Conservation (phyloP, 2,113 vertebrate genomes). For the Atherinomorus stipes region DNA sequence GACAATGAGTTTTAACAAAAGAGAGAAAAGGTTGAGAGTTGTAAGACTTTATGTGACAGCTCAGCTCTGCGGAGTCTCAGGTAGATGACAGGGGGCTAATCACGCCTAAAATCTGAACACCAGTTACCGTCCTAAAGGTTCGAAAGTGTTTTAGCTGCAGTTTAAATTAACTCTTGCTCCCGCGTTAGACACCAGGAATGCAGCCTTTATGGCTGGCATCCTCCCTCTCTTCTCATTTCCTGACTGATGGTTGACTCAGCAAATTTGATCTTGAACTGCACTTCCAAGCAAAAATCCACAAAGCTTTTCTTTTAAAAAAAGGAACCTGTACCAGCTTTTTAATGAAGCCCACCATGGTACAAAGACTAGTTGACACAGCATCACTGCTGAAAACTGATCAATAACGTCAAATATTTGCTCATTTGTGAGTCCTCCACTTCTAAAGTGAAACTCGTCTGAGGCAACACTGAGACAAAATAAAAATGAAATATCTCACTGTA, state of each 20-base stretch:
- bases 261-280: slow-evolving; percentile 7
- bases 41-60: neutral
- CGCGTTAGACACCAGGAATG: no score
- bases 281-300: neutral
- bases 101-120: neutral
- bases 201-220: neutral
- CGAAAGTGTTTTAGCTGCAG: neutral
- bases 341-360: neutral
- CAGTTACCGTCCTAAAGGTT: neutral
- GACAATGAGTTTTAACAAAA: neutral
- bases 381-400: neutral
- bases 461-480: neutral
- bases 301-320: neutral
- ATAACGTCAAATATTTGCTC: no score
- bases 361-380: neutral
- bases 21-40: no score
- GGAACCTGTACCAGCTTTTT: neutral
- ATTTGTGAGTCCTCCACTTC: neutral
- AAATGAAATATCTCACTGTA: neutral
- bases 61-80: neutral
- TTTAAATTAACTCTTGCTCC: neutral
- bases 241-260: slow-evolving; percentile 51
- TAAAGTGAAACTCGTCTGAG: neutral
- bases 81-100: neutral
- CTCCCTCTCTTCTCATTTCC: slow-evolving; percentile 31